Base-by-base conservation (phyloP, 2,113 vertebrate species). In the Cynocephalus volans region DNA sequence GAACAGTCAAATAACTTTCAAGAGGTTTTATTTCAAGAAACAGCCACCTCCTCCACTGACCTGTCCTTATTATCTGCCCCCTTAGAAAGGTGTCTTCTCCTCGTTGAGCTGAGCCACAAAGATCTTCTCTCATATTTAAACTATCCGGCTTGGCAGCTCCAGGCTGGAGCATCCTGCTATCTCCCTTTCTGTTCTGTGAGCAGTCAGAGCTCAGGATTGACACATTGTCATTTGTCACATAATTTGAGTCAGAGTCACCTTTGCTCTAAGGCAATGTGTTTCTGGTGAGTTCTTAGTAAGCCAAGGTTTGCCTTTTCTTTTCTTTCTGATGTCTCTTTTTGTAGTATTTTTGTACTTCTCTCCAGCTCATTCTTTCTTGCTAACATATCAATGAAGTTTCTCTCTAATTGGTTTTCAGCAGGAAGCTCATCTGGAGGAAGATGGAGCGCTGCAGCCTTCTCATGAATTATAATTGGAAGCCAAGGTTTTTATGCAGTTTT, bases 11-110 rank as follows among this genome's bases (percentile, higher is more conserved):
- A n/a, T n/a, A n/a, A 62, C 60, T 58, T 93, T 41, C 45, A 83
- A 83, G 52, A 69, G 36, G 33, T 92, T 82, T 82, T 88, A 60
- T 76, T 88, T 93, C 14, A 62, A 69, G 28, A 67, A 65, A 54
- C 0, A 60, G n/a, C 52, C n/a, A 36, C 8, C 9, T 75, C 60
- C 15, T 81, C 10, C 75, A 24, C 5, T 28, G 48, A 4, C 8
- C 21, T 83, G 9, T 72, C 31, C 33, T 8, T 26, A 70, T 24
- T 52, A 36, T n/a, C 19, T 45, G 17, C 18, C 31, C 31, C 60
- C n/a, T 24, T 28, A 87, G 85, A 82, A 85, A 41, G 41, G 41
- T 41, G 41, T 41, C 41, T 92, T 50, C 5, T 94, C n/a, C 48
- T 85, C 36, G 65, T 50, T 41, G 60, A 82, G 65, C 52, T 58